phyloP scores from a whole-genome alignment of 1,140 invertebrate species.

The Forficula auricularia region DNA sequence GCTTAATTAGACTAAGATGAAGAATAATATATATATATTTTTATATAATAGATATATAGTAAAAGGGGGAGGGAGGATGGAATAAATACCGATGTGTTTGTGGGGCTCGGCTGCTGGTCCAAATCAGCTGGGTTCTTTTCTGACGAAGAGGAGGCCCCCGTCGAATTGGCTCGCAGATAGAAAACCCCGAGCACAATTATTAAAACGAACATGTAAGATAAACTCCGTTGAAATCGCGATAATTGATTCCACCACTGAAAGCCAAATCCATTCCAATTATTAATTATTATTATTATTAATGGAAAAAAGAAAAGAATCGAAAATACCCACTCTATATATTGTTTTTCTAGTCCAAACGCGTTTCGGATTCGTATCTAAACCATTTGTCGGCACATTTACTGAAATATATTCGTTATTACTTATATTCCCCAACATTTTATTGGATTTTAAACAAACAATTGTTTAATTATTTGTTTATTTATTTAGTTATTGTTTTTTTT shows the following conservation, averaged over 20 bases:
- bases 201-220: conserved; percentile 41
- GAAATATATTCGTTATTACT: conserved; percentile 9
- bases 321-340: conserved; percentile 27
- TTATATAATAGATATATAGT: no score
- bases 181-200: conserved; percentile 33
- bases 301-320: neutral
- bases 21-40: no score
- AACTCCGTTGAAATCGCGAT: conserved; percentile 60
- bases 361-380: neutral
- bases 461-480: no score
- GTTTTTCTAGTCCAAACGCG: conserved; percentile 17
- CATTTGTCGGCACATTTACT: conserved; percentile 5
- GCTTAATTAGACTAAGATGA: no score
- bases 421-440: conserved; percentile 7
- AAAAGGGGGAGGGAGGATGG: no score
- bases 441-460: no score
- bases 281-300: neutral
- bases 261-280: conserved; percentile 9
- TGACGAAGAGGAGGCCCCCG: no score
- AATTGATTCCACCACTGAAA: conserved; percentile 65
- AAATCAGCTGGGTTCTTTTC: no score
- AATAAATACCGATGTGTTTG: no score
- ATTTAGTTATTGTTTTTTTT: no score
- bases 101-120: no score
- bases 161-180: conserved; percentile 25